Percentiles rank a stretch among this genome's conserved stretches.
Conservation (phyloP, 2,113 vertebrate genomes). For the Motacilla tschutschensis region DNA sequence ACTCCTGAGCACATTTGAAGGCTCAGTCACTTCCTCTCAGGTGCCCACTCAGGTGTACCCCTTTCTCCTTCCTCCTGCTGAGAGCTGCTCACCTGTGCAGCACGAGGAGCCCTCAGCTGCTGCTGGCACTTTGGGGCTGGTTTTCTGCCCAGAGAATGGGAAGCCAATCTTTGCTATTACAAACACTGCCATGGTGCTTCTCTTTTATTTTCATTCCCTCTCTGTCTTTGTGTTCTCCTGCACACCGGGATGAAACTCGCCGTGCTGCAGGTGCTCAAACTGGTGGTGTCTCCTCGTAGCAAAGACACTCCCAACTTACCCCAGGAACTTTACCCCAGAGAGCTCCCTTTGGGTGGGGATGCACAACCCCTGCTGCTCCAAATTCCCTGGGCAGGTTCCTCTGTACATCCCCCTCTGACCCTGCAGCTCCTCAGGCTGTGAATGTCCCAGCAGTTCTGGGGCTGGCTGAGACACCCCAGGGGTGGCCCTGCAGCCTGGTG, state of each 20-base stretch:
- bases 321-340: rapidly evolving
- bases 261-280: neutral
- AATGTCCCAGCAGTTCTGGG: neutral
- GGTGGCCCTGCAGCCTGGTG: no score
- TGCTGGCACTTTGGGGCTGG: neutral
- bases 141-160: neutral
- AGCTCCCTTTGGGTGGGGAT: neutral
- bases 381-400: rapidly evolving
- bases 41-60: slow-evolving; percentile 3
- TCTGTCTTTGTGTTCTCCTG: neutral
- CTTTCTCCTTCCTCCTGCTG: rapidly evolving
- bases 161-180: neutral
- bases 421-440: no score
- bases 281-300: rapidly evolving
- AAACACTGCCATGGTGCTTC: neutral
- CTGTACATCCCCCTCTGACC: no score
- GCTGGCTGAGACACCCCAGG: neutral
- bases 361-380: neutral
- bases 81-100: neutral
- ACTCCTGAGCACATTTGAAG: neutral
- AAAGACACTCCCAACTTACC: neutral
- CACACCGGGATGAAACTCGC: neutral
- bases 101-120: neutral
- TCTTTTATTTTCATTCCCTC: neutral
- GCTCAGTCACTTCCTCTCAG: neutral